Evolutionary conservation across 2,888 invertebrate species (phyloP), one percentile per base, ranked within the genome.

Genomic region (Ferrisia virgata): DNA sequence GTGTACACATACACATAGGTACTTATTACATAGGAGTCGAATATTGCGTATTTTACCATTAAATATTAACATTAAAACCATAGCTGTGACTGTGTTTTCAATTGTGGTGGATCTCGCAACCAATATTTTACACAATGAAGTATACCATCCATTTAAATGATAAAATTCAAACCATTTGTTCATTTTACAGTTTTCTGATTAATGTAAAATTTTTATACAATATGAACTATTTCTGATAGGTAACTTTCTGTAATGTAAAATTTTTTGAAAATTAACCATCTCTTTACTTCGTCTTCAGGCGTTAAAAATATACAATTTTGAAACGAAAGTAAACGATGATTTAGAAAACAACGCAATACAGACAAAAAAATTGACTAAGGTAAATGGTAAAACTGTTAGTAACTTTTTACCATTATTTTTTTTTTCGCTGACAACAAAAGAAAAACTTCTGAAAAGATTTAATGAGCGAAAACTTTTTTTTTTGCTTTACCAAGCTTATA

Each of bases 401-500:
- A 28, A 64, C 13, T 25, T 64, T 64, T 64, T 64, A 28, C 3
- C 28, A 64, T 64, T 22, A 22, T 53, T 53, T 53, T 40, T 36
- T 40, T 53, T 64, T 64, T 11, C 8, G 64, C 64, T 64, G 28
- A 64, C 64, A 64, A 64, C 64, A 64, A 64, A 64, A 64, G 64
- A 64, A 64, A 64, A 64, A 64, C 28, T 64, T 28, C 28, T 3
- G 64, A 64, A 64, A 64, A 28, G 64, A 64, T 64, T 64, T 64
- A 64, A 64, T 64, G 64, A 64, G 64, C 53, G 47, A 53, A 28
- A 64, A 28, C 64, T 64, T 64, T 64, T 58, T 43, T 43, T 64
- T 53, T 53, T 53, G 47, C 58, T 58, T 13, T 22, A 11, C 3
- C 13, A 28, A 15, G 64, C 64, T 64, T 40, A 28, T 15, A 64